Evolutionary conservation across 2,888 invertebrate genomes (phyloP), one percentile per base, ranked within the genome.

Genomic region (Amiota mariae): DNA sequence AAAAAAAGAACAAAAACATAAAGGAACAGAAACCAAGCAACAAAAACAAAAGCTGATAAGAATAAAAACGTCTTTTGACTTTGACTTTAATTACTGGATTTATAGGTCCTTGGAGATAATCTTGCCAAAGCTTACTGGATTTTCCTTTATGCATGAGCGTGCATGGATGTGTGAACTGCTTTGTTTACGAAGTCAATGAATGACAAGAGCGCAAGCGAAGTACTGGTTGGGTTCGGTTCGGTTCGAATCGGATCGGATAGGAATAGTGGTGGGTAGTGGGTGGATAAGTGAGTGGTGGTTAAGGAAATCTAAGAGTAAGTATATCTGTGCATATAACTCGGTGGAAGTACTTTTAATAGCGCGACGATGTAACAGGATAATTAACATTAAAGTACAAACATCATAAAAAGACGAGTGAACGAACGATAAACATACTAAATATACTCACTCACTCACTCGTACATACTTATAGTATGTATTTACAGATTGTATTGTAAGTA

Each of bases 41-140:
- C n/a, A 46, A 20, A 20, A 70, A 63, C 57, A 71, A 47, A 51
- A 64, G 77, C 80, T 81, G 85, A 86, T 85, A 85, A 84, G 85
- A 76, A 77, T 74, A 79, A 80, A 36, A 81, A 80, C 86, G 87
- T 88, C 88, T 88, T 88, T 88, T 88, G 88, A 88, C 88, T 88
- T 88, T 88, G 88, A 88, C 89, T 89, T 88, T 89, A 89, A 89
- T 89, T 88, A 89, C 89, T 88, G 88, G 88, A 89, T 89, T 89
- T 89, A 89, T 89, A 88, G 88, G 88, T 88, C 89, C 89, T 89
- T 88, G 81, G 89, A 89, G 89, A 89, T 89, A 88, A 88, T 88
- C 87, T 87, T 74, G 82, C 70, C 70, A 59, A 71, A 54, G 72
- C 70, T 70, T 76, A 51, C 54, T 68, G 72, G 18, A 12, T 20